Evolutionary conservation across 2,113 vertebrate species (phyloP).

Genomic region (Stercorarius parasiticus): DNA sequence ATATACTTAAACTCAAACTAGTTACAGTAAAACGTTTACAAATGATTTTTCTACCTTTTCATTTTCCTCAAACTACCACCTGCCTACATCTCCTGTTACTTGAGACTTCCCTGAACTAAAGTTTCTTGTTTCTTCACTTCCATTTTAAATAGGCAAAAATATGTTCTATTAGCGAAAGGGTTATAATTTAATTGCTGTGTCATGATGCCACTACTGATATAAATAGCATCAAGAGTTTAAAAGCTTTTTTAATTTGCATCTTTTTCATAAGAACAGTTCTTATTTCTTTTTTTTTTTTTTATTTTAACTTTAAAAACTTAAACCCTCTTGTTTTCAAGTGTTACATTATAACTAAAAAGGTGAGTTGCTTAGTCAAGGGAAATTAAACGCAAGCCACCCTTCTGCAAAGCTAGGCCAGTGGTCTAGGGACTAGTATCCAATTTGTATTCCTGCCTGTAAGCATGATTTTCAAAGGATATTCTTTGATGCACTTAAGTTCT

Average conservation of each 20-base stretch:
- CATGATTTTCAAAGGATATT: slow-evolving; percentile 38
- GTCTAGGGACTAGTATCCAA: slow-evolving; percentile 40
- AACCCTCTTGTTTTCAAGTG: not conserved
- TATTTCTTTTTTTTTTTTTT: not conserved
- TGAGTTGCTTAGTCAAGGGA: slow-evolving; percentile 58
- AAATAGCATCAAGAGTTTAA: not conserved
- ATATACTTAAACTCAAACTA: not conserved
- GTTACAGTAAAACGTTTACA: not conserved
- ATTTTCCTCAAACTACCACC: not conserved
- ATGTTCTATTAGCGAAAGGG: not conserved
- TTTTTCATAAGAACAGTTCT: not conserved
- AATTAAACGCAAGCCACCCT: slow-evolving; percentile 55
- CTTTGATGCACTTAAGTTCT: slow-evolving; percentile 48
- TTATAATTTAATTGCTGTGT: slow-evolving; percentile 59
- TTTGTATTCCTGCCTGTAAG: slow-evolving; percentile 51
- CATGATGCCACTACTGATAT: slow-evolving; percentile 4
- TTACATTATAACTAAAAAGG: slow-evolving; percentile 54
- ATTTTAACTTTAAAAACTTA: not conserved
- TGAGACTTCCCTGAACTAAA: not conserved
- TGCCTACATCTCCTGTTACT: not conserved
- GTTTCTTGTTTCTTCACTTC: not conserved
- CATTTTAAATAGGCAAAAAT: not conserved
- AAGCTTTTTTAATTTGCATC: not conserved
- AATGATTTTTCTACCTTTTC: not conserved
- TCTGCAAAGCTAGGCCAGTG: slow-evolving; percentile 52